Evolutionary conservation across 2,888 invertebrate species (phyloP).

Genomic region (Cheiracanthium punctorium): DNA sequence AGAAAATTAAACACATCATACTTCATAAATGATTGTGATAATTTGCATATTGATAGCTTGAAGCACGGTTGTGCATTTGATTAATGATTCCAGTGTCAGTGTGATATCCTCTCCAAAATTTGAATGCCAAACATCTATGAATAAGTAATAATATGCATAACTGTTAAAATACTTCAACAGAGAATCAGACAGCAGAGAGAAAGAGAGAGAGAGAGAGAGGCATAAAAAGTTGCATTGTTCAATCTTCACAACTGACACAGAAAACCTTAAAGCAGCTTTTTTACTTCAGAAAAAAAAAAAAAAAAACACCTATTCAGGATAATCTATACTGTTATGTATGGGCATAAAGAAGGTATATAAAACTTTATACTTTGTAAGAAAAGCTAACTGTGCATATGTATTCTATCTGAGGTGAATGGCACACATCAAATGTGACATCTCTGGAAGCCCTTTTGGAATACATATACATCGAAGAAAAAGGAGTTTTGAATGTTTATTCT

Average conservation of each 20-base stretch:
- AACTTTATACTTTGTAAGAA: constrained; percentile 68
- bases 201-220: too few species aligned
- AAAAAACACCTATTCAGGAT: constrained; percentile 26
- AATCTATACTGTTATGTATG: constrained; percentile 30
- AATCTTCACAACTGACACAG: constrained; percentile 19
- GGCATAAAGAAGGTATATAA: constrained; percentile 64
- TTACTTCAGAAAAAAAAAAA: constrained; percentile 20
- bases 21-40: too few species aligned
- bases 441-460: constrained; percentile 69
- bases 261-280: constrained; percentile 15
- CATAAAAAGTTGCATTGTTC: neutral
- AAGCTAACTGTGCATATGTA: constrained; percentile 67
- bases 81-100: neutral
- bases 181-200: neutral
- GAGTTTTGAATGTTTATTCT: constrained; percentile 28
- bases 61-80: neutral
- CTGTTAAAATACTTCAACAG: neutral
- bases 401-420: constrained; percentile 68
- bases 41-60: too few species aligned
- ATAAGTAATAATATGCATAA: neutral
- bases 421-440: constrained; percentile 58
- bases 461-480: constrained; percentile 51
- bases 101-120: neutral
- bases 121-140: neutral
- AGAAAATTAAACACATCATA: too few species aligned